These are phyloP conservation scores for Meghimatium bilineatum DNA, from an alignment of 2,888 invertebrate genomes.

Conservation along the genomic window DNA sequence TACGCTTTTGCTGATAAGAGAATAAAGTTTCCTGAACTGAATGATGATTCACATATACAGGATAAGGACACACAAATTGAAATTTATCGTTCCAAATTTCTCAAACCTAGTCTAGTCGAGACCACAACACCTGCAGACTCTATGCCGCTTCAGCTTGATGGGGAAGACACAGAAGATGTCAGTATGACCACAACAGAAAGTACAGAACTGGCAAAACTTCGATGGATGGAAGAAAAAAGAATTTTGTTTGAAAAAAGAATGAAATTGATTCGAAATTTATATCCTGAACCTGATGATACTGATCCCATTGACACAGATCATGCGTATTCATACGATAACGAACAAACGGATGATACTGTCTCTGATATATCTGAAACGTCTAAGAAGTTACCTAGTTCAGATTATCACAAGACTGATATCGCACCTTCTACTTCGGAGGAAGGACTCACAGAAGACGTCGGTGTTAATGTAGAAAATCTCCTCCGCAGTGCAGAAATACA, in stretches of 20 bases:
- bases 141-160: background rate
- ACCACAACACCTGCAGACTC: background rate
- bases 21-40: no score
- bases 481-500: background rate
- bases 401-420: no score
- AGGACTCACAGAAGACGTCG: no score
- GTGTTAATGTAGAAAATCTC: background rate
- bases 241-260: conserved; percentile 26
- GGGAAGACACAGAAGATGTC: background rate
- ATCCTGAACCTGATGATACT: background rate
- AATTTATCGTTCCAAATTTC: conserved; percentile 9
- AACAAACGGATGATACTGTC: background rate
- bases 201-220: conserved; percentile 33
- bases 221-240: conserved; percentile 42
- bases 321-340: background rate
- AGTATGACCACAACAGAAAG: background rate
- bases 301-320: background rate
- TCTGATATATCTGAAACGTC: background rate
- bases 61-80: background rate
- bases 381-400: background rate
- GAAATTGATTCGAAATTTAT: conserved; percentile 15
- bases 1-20: background rate
- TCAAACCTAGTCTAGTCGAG: background rate
- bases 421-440: no score
- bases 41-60: background rate